A percentile compares a stretch with the other conserved stretches of the same genome.
phyloP scores from a whole-genome alignment of 2,797 vertebrate species.

The Hozukius guyotensis region DNA sequence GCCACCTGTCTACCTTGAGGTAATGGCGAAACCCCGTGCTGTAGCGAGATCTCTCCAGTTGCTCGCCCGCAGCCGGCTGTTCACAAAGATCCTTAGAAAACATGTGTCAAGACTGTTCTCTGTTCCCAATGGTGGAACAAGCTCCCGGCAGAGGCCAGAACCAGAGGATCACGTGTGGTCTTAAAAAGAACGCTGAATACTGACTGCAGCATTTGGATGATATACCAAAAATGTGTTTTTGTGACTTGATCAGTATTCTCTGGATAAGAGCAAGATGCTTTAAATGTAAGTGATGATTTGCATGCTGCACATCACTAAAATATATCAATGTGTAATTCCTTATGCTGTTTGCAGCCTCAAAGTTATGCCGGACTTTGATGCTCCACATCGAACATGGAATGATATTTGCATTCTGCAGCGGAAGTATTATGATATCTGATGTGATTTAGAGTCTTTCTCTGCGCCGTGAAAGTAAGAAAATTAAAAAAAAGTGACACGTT shows the following conservation, averaged over 20 bases:
- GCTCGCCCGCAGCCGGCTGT: slow-evolving; percentile 15
- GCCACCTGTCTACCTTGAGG: slow-evolving; percentile 62
- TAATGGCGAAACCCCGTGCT: neutral
- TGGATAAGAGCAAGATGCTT: neutral
- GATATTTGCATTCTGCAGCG: slow-evolving; percentile 25
- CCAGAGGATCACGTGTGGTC: neutral
- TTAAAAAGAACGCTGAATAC: neutral
- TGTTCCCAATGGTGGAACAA: neutral
- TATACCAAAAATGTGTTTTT: neutral
- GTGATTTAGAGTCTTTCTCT: neutral
- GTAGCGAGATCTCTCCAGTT: slow-evolving; percentile 22
- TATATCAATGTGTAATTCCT: slow-evolving; percentile 1
- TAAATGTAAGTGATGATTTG: neutral
- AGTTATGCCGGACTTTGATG: slow-evolving; percentile 39
- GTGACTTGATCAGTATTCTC: neutral
- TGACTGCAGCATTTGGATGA: neutral
- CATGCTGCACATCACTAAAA: neutral
- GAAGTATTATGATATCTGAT: neutral
- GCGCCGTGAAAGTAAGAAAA: neutral
- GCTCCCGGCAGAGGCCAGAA: neutral
- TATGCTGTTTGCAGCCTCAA: slow-evolving; percentile 22
- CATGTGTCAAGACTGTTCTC: neutral
- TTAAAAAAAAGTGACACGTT: neutral
- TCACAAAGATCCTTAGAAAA: slow-evolving; percentile 34
- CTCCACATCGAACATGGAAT: slow-evolving; percentile 1